Evolutionary conservation across 2,888 invertebrate genomes (phyloP).

Genomic region (Machimus atricapillus): DNA sequence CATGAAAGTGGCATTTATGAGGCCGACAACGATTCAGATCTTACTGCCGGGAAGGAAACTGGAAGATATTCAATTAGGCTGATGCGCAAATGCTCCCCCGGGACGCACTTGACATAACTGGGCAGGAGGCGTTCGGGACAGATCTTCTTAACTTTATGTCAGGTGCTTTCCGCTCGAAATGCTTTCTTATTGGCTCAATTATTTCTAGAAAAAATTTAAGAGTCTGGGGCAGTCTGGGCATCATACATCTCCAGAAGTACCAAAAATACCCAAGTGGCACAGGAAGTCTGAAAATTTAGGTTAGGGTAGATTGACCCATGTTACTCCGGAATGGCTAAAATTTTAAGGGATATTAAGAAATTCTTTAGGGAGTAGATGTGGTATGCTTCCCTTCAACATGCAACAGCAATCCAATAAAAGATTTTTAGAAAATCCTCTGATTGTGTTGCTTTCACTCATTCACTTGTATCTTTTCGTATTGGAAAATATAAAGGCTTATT

Average conservation of each 20-base stretch:
- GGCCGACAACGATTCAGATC: background rate
- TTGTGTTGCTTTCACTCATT: no score
- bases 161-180: background rate
- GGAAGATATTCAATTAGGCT: conserved; percentile 40
- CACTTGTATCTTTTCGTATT: no score
- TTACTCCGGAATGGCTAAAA: background rate
- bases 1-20: conserved; percentile 13
- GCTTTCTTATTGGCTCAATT: background rate
- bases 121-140: background rate
- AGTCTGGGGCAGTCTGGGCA: background rate
- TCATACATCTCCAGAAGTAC: background rate
- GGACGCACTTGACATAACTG: background rate
- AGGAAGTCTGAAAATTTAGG: background rate
- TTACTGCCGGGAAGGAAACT: background rate
- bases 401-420: background rate
- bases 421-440: background rate
- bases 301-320: background rate
- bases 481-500: no score
- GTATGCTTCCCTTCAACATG: background rate
- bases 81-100: conserved; percentile 36
- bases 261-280: background rate
- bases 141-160: background rate
- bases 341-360: background rate
- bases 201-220: background rate
- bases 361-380: background rate